A percentile compares a stretch with the other conserved stretches of the same genome.
phyloP scores from a whole-genome alignment of 2,797 vertebrate species.

The Podarcis siculus region DNA sequence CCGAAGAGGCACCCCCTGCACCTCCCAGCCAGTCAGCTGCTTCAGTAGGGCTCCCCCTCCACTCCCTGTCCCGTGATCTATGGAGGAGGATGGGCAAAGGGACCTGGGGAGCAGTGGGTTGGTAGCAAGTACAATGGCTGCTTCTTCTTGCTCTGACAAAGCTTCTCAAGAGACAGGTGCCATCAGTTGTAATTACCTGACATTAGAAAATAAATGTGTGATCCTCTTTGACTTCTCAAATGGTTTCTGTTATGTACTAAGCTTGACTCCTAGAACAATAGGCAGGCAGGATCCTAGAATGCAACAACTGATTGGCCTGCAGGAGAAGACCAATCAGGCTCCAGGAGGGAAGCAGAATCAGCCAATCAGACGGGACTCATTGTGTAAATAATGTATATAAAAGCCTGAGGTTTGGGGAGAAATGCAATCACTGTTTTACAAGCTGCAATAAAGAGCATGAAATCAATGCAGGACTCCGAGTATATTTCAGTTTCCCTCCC shows the following conservation, averaged over 20 bases:
- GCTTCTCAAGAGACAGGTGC: background rate
- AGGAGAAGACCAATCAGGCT: too few species aligned
- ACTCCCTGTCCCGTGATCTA: background rate
- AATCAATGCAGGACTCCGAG: too few species aligned
- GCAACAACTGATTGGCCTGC: too few species aligned
- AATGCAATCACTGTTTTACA: too few species aligned
- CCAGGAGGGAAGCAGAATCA: too few species aligned
- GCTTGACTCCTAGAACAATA: too few species aligned
- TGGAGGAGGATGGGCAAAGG: background rate
- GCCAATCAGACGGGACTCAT: too few species aligned
- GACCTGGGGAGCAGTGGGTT: background rate
- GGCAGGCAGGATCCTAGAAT: too few species aligned
- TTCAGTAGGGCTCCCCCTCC: background rate
- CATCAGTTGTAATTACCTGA: background rate
- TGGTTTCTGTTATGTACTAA: background rate
- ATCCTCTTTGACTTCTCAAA: constrained; percentile 20
- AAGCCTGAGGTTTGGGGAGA: too few species aligned
- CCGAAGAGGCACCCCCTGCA: background rate
- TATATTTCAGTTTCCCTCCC: background rate
- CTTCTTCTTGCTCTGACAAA: background rate
- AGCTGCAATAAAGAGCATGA: too few species aligned
- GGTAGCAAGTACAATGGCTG: background rate
- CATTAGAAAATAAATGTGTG: background rate
- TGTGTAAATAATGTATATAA: too few species aligned
- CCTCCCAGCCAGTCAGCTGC: background rate